phyloP scores from a whole-genome alignment of 1,140 invertebrate species.

The Drosophila auraria region DNA sequence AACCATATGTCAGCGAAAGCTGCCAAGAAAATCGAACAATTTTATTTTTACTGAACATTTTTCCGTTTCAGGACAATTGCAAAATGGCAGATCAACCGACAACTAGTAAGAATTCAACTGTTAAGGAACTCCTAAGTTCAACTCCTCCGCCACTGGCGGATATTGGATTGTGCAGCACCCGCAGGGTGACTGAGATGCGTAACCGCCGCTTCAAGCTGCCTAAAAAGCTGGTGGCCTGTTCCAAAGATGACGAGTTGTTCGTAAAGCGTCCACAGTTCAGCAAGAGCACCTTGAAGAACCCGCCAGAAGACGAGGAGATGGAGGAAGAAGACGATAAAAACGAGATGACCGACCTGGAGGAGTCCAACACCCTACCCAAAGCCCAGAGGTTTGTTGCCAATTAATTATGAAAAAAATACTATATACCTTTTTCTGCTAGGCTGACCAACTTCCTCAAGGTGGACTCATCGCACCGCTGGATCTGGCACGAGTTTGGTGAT shows the following conservation, averaged over 20 bases:
- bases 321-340: neutral
- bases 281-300: neutral
- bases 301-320: neutral
- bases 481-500: slow-evolving; percentile 61
- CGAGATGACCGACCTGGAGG: neutral
- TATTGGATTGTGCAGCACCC: slow-evolving; percentile 42
- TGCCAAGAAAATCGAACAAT: neutral
- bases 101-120: neutral
- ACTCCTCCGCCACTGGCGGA: slow-evolving; percentile 48
- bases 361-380: no score
- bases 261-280: slow-evolving; percentile 49
- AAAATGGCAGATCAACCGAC: neutral
- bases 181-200: slow-evolving; percentile 24
- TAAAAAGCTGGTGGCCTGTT: neutral
- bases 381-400: neutral
- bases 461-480: slow-evolving; percentile 44
- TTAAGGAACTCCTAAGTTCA: neutral
- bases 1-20: neutral
- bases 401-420: neutral
- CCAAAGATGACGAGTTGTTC: slow-evolving; percentile 53
- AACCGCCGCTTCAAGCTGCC: slow-evolving; percentile 22
- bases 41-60: neutral
- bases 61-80: neutral
- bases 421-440: neutral
- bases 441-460: slow-evolving; percentile 41